These are phyloP conservation scores for Brachyhypopomus gauderio DNA, from an alignment of 2,113 vertebrate species.

Conservation along the genomic window DNA sequence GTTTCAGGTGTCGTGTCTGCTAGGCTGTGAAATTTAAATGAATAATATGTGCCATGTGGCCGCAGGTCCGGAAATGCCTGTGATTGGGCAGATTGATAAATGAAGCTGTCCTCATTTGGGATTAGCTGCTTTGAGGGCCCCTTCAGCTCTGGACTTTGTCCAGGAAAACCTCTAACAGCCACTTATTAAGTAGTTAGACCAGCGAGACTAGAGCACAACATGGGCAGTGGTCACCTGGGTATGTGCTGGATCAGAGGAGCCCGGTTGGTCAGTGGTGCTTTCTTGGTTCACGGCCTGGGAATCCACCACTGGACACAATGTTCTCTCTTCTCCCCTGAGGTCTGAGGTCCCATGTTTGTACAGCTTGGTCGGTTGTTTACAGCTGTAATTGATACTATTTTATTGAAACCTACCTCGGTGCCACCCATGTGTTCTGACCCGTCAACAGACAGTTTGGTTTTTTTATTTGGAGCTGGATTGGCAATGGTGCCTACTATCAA, in stretches of 20 bases:
- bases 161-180: constrained; percentile 94
- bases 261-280: constrained; percentile 55
- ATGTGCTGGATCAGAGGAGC: constrained; percentile 64
- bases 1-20: constrained; percentile 56
- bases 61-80: constrained; percentile 68
- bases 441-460: not conserved
- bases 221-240: constrained; percentile 81
- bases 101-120: constrained; percentile 79
- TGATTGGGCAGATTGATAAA: constrained; percentile 82
- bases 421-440: constrained; percentile 52
- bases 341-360: constrained; percentile 66
- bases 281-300: constrained; percentile 34
- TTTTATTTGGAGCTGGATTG: not conserved
- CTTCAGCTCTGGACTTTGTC: constrained; percentile 93
- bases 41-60: constrained; percentile 75
- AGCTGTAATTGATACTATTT: constrained; percentile 66
- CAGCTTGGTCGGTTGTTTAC: constrained; percentile 63
- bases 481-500: not conserved
- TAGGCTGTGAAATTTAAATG: constrained; percentile 55
- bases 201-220: constrained; percentile 83
- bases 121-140: constrained; percentile 78
- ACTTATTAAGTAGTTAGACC: constrained; percentile 95
- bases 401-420: constrained; percentile 60
- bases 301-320: constrained; percentile 53
- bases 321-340: constrained; percentile 57